Percentiles rank a stretch among this genome's conserved stretches.
These are phyloP conservation scores for Guaruba guarouba DNA, from an alignment of 2,113 vertebrate species.

Conservation along the genomic window DNA sequence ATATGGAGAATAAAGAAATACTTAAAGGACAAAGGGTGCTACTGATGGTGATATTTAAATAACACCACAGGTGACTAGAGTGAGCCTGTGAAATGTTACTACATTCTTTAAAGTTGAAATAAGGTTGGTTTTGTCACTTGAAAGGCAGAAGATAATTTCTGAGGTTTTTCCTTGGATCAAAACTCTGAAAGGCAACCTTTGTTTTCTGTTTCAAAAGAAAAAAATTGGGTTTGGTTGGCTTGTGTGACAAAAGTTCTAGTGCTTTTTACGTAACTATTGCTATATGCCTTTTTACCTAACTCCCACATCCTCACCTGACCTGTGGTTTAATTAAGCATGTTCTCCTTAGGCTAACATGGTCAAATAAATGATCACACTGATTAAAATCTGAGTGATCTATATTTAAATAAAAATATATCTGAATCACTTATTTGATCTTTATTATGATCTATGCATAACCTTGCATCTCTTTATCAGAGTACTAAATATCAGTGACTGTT, in stretches of 20 bases:
- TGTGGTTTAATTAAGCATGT: not conserved
- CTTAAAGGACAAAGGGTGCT: not conserved
- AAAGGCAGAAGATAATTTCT: not conserved
- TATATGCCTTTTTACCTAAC: not conserved
- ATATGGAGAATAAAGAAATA: not conserved
- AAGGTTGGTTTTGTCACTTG: not conserved
- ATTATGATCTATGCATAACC: not conserved
- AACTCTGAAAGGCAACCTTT: not conserved
- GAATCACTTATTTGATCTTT: not conserved
- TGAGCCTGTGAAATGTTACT: not conserved
- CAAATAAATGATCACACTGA: not conserved
- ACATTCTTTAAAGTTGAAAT: not conserved
- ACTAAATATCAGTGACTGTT: not conserved
- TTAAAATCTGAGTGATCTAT: not conserved
- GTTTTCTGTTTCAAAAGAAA: not conserved
- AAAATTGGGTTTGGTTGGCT: not conserved
- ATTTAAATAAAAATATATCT: not conserved
- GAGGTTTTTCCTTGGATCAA: not conserved
- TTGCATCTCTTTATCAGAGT: not conserved
- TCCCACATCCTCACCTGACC: not conserved
- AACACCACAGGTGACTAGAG: not conserved
- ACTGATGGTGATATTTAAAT: not conserved
- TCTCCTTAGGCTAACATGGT: rapidly evolving
- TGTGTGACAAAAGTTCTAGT: not conserved
- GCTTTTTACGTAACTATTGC: not conserved